These are phyloP conservation scores for Brachionus angularis DNA, from an alignment of 1,140 invertebrate species.

Conservation along the genomic window DNA sequence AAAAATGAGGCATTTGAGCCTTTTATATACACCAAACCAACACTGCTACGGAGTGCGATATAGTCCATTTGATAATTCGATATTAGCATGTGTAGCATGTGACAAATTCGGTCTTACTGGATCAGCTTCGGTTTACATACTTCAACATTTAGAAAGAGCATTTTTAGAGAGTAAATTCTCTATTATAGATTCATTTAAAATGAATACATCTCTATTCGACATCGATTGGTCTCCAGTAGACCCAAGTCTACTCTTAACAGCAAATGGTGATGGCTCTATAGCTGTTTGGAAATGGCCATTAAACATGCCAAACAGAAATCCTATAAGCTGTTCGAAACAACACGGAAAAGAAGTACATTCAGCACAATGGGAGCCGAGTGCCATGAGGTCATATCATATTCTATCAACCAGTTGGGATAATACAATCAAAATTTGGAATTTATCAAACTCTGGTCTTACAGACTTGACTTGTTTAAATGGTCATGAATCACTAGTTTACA, in stretches of 20 bases:
- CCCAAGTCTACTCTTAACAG: conserved; percentile 1
- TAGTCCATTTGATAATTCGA: background rate
- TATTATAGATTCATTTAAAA: conserved; percentile 16
- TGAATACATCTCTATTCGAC: conserved; percentile 21
- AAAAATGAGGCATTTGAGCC: conserved; percentile 38
- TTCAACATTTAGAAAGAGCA: conserved; percentile 29
- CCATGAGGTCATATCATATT: conserved; percentile 23
- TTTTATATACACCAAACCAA: conserved; percentile 32
- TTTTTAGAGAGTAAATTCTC: conserved; percentile 37
- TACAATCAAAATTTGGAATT: conserved; percentile 42
- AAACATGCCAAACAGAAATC: background rate
- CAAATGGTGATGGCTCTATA: conserved; percentile 37
- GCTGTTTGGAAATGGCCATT: conserved; percentile 39
- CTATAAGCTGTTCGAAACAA: background rate
- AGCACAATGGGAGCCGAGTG: conserved; percentile 33
- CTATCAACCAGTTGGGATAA: conserved; percentile 41
- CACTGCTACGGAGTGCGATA: conserved; percentile 36
- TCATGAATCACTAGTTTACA: conserved; percentile 6
- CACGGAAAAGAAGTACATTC: conserved; percentile 14
- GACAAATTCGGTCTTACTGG: conserved; percentile 35
- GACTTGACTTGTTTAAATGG: background rate
- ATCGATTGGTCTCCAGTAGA: conserved; percentile 28
- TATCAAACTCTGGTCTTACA: conserved; percentile 9
- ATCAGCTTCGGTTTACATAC: conserved; percentile 12
- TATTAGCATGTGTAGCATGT: conserved; percentile 32